These are phyloP conservation scores for Desmophyllum pertusum DNA, from an alignment of 92 coral and sea anemone species.

Conservation along the genomic window DNA sequence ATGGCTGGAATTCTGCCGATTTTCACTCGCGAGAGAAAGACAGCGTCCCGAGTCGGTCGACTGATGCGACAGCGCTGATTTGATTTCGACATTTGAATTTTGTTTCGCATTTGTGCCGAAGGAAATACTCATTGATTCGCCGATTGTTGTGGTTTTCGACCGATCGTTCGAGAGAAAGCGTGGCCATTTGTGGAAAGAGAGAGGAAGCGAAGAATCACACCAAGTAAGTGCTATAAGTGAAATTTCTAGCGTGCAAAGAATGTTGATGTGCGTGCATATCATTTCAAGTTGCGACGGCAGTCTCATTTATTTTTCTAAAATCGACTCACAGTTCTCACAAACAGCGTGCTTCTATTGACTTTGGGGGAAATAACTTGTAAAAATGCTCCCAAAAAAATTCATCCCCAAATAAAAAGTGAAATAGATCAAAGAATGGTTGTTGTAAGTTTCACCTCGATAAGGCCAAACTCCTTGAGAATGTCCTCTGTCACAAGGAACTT, in stretches of 20 bases:
- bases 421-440: background rate
- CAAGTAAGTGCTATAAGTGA: constrained; percentile 24
- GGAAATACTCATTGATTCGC: background rate
- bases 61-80: background rate
- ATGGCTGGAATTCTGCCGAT: constrained; percentile 28
- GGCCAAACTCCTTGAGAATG: no score
- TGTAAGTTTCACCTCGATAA: no score
- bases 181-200: background rate
- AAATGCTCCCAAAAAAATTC: constrained; percentile 1
- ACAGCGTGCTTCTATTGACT: constrained; percentile 19
- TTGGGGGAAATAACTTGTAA: background rate
- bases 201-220: background rate
- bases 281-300: background rate
- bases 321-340: background rate
- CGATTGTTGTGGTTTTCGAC: constrained; percentile 28
- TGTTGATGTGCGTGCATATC: background rate
- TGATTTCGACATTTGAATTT: constrained; percentile 29
- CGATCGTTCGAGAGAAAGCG: constrained; percentile 13
- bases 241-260: constrained; percentile 1
- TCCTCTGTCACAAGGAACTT: no score
- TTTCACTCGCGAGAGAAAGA: constrained; percentile 32
- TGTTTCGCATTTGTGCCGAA: constrained; percentile 9
- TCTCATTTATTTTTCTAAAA: background rate
- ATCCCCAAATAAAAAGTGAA: background rate
- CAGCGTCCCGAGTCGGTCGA: background rate